Conservation (phyloP, 2,888 invertebrate species). For the Polydrusus cervinus region DNA sequence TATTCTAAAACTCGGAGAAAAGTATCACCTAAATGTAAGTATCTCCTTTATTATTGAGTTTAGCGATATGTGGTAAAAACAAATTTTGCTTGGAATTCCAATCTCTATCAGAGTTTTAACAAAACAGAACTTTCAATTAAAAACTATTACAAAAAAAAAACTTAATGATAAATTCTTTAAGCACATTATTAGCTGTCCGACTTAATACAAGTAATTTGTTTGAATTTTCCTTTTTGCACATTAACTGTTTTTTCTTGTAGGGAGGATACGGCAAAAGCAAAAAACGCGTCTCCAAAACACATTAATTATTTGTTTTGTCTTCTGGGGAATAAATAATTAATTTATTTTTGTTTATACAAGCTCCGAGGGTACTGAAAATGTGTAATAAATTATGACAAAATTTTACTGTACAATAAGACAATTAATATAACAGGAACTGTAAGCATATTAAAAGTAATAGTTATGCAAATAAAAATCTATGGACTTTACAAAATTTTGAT, state of each 20-base stretch:
- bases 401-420: background rate
- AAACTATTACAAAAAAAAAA: background rate
- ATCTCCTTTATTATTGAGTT: too few relatives aligned
- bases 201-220: slow-evolving; percentile 28
- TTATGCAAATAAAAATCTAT: too few relatives aligned
- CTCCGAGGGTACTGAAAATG: background rate
- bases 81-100: too few relatives aligned
- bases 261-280: slow-evolving; percentile 3
- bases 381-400: background rate
- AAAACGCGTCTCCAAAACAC: slow-evolving; percentile 16
- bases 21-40: too few relatives aligned
- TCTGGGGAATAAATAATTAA: slow-evolving; percentile 10
- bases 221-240: slow-evolving; percentile 21
- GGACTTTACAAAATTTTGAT: too few relatives aligned
- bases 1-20: too few relatives aligned
- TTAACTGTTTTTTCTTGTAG: slow-evolving; percentile 20
- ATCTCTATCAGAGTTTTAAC: too few relatives aligned
- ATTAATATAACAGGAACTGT: background rate
- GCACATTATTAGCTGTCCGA: slow-evolving; percentile 28
- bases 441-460: too few relatives aligned
- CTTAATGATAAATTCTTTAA: slow-evolving; percentile 21
- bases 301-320: slow-evolving; percentile 12
- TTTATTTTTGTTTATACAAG: slow-evolving; percentile 14
- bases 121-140: too few relatives aligned
- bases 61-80: too few relatives aligned